Conservation (phyloP, 2,797 vertebrate species). For the Australoheros facetus region DNA sequence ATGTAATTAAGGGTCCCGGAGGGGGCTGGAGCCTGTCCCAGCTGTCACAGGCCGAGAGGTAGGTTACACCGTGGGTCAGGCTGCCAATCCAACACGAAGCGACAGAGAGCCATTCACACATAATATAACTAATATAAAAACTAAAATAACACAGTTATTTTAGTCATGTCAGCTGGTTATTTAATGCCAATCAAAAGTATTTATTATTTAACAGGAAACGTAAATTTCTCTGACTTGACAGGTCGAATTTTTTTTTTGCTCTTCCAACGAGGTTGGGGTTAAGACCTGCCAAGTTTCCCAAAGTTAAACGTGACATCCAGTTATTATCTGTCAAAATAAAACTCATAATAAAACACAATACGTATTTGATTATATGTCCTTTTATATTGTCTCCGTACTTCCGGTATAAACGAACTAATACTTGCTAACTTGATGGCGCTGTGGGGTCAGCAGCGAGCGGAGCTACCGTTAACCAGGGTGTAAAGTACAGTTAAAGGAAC, state of each 20-base stretch:
- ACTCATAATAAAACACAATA: fast-evolving
- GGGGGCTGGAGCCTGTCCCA: too few species aligned
- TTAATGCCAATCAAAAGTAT: not conserved
- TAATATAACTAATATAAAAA: not conserved
- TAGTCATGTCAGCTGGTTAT: not conserved
- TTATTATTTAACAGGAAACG: not conserved
- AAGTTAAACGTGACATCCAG: fast-evolving
- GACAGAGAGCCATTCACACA: too few species aligned
- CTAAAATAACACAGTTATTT: not conserved
- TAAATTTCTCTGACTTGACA: slow-evolving; percentile 31
- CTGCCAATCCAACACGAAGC: too few species aligned
- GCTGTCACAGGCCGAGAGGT: too few species aligned
- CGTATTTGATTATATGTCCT: not conserved
- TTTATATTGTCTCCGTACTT: slow-evolving; percentile 45
- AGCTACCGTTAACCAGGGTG: slow-evolving; percentile 45
- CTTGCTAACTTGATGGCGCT: slow-evolving; percentile 21
- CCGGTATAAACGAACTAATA: not conserved
- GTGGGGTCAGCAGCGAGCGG: slow-evolving; percentile 33
- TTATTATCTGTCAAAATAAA: slow-evolving; percentile 14
- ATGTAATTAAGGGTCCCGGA: too few species aligned
- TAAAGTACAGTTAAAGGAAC: slow-evolving; percentile 50
- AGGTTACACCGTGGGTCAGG: too few species aligned
- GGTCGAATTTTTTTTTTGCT: slow-evolving; percentile 54
- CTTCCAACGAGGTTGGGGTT: slow-evolving; percentile 28
- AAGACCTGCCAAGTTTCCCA: not conserved